These are phyloP conservation scores for Crepidodera aurea DNA, from an alignment of 2,888 invertebrate species.

Conservation along the genomic window DNA sequence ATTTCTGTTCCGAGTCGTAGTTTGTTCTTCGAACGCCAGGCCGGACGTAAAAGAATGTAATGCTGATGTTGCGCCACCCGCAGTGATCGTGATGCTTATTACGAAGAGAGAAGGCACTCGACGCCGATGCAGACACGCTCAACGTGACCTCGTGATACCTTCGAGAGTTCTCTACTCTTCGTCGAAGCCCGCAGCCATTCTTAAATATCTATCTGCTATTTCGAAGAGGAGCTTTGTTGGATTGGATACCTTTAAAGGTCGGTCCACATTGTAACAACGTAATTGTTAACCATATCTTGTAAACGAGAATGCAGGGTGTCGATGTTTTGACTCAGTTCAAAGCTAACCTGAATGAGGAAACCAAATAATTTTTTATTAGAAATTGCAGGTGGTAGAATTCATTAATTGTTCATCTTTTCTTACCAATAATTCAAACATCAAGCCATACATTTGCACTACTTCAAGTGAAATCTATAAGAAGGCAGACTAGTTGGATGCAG, in stretches of 20 bases:
- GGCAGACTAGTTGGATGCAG: too few relatives aligned
- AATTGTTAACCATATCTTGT: too few relatives aligned
- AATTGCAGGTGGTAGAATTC: too few relatives aligned
- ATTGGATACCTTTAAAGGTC: constrained; percentile 15
- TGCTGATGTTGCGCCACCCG: constrained; percentile 53
- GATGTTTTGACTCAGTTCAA: too few relatives aligned
- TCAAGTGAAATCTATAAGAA: too few relatives aligned
- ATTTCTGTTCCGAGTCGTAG: not conserved
- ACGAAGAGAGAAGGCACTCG: constrained; percentile 47
- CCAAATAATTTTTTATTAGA: too few relatives aligned
- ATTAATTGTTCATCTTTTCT: too few relatives aligned
- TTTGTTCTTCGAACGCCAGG: constrained; percentile 21
- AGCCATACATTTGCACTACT: too few relatives aligned
- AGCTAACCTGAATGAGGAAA: too few relatives aligned
- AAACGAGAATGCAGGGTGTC: too few relatives aligned
- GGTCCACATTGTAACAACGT: not conserved
- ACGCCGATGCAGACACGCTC: constrained; percentile 52
- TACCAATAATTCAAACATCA: too few relatives aligned
- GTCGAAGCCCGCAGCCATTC: constrained; percentile 24
- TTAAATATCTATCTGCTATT: constrained; percentile 18
- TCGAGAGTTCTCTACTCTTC: constrained; percentile 28
- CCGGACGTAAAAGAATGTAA: constrained; percentile 38
- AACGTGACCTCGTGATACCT: constrained; percentile 51
- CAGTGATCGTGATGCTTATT: constrained; percentile 56
- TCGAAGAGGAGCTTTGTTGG: constrained; percentile 9